phyloP scores from a whole-genome alignment of 2,113 vertebrate species.

The Sitta europaea region DNA sequence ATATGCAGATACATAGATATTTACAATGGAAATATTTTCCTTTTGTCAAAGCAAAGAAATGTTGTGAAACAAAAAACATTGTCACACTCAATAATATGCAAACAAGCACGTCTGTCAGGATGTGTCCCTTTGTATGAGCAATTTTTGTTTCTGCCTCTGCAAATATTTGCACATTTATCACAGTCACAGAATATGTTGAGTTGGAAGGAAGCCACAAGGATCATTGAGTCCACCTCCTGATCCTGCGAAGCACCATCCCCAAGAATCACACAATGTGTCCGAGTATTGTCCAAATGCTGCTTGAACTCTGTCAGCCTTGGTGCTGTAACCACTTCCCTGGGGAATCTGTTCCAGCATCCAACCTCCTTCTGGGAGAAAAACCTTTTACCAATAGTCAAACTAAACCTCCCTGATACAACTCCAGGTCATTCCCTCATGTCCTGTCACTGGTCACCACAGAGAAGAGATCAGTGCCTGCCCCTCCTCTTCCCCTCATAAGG shows the following conservation, averaged over 20 bases:
- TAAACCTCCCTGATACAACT: background rate
- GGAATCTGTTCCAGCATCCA: background rate
- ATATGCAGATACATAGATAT: background rate
- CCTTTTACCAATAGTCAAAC: background rate
- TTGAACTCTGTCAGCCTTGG: background rate
- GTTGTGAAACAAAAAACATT: background rate
- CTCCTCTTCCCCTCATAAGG: background rate
- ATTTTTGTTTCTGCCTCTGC: background rate
- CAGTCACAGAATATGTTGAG: background rate
- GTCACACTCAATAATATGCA: background rate
- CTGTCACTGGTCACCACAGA: background rate
- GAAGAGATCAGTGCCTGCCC: too few species aligned
- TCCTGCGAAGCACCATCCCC: background rate
- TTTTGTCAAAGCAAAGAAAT: background rate
- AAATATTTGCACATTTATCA: background rate
- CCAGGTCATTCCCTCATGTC: background rate
- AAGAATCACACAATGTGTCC: background rate
- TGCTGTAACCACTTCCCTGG: background rate
- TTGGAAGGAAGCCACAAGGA: background rate
- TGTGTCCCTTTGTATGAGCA: background rate
- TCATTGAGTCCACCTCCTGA: fast-evolving
- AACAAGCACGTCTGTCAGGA: background rate
- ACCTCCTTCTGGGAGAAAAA: background rate
- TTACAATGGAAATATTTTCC: background rate
- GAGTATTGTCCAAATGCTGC: background rate